Base-by-base conservation (phyloP, 2,888 invertebrate species). In the Chrysotoxum bicinctum region DNA sequence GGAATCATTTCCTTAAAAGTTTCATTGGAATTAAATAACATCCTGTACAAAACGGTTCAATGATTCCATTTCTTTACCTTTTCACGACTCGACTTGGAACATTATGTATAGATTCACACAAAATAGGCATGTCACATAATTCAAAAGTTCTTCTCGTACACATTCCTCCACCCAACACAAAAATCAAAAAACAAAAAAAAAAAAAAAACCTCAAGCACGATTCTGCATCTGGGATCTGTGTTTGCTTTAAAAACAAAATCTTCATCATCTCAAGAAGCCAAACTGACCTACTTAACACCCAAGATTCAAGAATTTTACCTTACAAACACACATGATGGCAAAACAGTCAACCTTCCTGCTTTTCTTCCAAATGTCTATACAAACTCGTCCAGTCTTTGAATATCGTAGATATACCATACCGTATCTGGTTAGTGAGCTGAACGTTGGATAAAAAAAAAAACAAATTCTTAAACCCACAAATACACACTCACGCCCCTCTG, bases 231-330 rank as follows among this genome's bases (percentile, higher is more conserved):
- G 10, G 9, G 10, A 19, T 45, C 40, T 72, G 52, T 50, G n/a
- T 54, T 54, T 56, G 54, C 26, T 50, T 6, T 23, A 50, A 50
- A 50, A 50, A 26, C 19, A 69, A 70, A 81, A 72, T 76, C 73
- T 82, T 54, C 72, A 45, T 45, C 64, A 70, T 32, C 64, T 58
- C 43, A 62, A 62, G 50, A 50, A 62, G 30, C 26, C 72, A 23
- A 58, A 48, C 64, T 83, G 83, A 83, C 83, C 83, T 64, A 83
- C 83, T 79, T 83, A 79, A 64, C 79, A 68, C 66, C 60, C 50
- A 62, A 64, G 66, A 68, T 35, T 37, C 60, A 32, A 64, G 64
- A 64, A 73, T 60, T 66, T 37, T 68, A 54, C 56, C 73, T n/a
- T 43, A 64, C 73, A 68, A 83, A 40, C 78, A 83, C 78, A 73